phyloP scores from a whole-genome alignment of 37 sponge, comb jelly and placozoan species.

The Agelas oroides region DNA sequence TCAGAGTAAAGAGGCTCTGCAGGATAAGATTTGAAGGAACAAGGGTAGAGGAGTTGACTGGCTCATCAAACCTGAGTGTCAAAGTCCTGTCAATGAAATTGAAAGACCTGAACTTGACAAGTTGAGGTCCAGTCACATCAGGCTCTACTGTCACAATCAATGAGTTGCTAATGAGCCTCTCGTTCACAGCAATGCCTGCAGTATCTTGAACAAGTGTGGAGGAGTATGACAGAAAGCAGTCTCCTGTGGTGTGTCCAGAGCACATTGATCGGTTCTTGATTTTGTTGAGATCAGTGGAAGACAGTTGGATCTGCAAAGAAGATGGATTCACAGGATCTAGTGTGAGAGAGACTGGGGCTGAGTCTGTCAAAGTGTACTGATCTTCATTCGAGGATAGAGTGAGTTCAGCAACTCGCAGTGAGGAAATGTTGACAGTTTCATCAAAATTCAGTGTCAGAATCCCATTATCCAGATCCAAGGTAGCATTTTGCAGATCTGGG shows the following conservation, averaged over 20 bases:
- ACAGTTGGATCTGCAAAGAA: slow-evolving; percentile 27
- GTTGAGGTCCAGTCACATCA: slow-evolving; percentile 75
- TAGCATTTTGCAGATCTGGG: slow-evolving; percentile 47
- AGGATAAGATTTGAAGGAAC: slow-evolving; percentile 47
- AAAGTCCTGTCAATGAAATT: slow-evolving; percentile 69
- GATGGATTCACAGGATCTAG: slow-evolving; percentile 18
- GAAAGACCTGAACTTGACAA: slow-evolving; percentile 62
- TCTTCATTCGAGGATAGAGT: slow-evolving; percentile 26
- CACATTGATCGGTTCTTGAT: slow-evolving; percentile 65
- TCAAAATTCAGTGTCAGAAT: slow-evolving; percentile 67
- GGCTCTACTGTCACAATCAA: slow-evolving; percentile 37
- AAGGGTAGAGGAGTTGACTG: slow-evolving; percentile 47
- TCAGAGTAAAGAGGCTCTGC: slow-evolving; percentile 42
- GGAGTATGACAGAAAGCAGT: slow-evolving; percentile 70
- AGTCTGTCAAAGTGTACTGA: slow-evolving; percentile 46
- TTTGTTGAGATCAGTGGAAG: slow-evolving; percentile 56
- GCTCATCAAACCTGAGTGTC: slow-evolving; percentile 83
- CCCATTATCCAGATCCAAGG: slow-evolving; percentile 69
- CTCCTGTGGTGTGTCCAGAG: slow-evolving; percentile 2
- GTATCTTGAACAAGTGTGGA: slow-evolving; percentile 59
- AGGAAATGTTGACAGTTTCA: slow-evolving; percentile 66
- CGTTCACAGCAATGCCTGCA: slow-evolving; percentile 28
- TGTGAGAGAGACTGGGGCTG: slow-evolving; percentile 5
- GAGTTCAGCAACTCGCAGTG: slow-evolving; percentile 43
- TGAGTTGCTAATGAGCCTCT: slow-evolving; percentile 41